A percentile compares a stretch with the other conserved stretches of the same genome.
Evolutionary conservation across 2,113 vertebrate species (phyloP).

Genomic region (Nicator chloris): DNA sequence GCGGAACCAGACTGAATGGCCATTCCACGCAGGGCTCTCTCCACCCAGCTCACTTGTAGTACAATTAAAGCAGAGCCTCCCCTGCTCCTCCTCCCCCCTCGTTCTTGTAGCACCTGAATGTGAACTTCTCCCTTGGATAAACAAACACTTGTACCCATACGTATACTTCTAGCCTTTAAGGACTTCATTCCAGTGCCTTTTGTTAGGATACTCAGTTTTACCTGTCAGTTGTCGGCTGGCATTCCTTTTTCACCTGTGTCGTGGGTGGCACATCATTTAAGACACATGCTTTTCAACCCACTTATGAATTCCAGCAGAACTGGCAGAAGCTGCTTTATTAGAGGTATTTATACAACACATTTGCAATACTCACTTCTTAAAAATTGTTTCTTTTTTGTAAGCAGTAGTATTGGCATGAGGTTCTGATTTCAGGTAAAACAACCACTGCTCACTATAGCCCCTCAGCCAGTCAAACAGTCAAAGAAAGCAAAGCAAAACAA

Average conservation of each 20-base stretch:
- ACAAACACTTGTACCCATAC: not conserved
- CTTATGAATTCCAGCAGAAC: conserved; percentile 12
- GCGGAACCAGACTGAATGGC: not conserved
- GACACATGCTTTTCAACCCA: conserved; percentile 10
- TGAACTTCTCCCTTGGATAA: not conserved
- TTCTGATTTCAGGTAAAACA: conserved; percentile 30
- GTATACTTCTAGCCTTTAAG: not conserved
- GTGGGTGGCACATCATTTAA: not conserved
- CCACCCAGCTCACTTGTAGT: not conserved
- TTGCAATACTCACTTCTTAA: not conserved
- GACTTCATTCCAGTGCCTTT: not conserved
- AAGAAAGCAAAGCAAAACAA: conserved; percentile 54
- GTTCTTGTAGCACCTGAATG: not conserved
- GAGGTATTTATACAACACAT: not conserved
- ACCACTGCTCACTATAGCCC: conserved; percentile 11
- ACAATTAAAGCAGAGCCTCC: conserved; percentile 4
- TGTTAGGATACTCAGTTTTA: not conserved
- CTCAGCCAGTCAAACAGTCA: not conserved
- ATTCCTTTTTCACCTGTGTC: not conserved
- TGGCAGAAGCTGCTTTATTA: not conserved
- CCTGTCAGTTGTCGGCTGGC: not conserved
- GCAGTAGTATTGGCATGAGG: not conserved
- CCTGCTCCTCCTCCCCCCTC: not conserved
- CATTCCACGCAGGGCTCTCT: not conserved
- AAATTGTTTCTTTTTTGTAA: not conserved